phyloP scores from a whole-genome alignment of 2,888 invertebrate genomes.

The Andrena hattorfiana region DNA sequence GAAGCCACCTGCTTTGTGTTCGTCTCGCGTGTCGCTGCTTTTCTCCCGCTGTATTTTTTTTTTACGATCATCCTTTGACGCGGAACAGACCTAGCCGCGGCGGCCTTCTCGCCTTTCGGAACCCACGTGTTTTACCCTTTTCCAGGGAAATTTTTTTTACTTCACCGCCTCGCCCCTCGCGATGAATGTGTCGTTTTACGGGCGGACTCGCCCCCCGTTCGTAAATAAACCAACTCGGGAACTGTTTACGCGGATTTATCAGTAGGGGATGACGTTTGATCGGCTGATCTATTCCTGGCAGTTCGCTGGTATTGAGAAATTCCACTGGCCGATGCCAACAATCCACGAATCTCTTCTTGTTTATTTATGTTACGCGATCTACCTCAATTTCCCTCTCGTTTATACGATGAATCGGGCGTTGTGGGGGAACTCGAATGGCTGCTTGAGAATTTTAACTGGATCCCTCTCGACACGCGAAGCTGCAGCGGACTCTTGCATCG shows the following conservation, averaged over 20 bases:
- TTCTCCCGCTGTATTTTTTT: constrained; percentile 18
- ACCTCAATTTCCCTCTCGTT: constrained; percentile 41
- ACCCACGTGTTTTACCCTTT: not conserved
- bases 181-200: constrained; percentile 33
- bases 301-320: constrained; percentile 52
- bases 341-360: constrained; percentile 17
- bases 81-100: constrained; percentile 17
- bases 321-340: constrained; percentile 41
- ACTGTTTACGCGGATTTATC: constrained; percentile 51
- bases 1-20: constrained; percentile 60
- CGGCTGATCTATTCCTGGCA: constrained; percentile 56
- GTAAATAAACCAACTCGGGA: constrained; percentile 57
- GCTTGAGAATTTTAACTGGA: not conserved
- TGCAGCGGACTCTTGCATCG: not conserved
- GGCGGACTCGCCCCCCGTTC: constrained; percentile 21
- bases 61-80: constrained; percentile 54
- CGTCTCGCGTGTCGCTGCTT: constrained; percentile 26
- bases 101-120: not conserved
- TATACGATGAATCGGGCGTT: not conserved
- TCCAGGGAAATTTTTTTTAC: constrained; percentile 1
- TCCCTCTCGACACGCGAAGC: not conserved
- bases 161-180: not conserved
- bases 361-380: constrained; percentile 65
- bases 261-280: constrained; percentile 54
- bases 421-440: not conserved